Evolutionary conservation across 2,888 invertebrate species (phyloP), one percentile per base, ranked within the genome.

Genomic region (Nemoura dubitans): DNA sequence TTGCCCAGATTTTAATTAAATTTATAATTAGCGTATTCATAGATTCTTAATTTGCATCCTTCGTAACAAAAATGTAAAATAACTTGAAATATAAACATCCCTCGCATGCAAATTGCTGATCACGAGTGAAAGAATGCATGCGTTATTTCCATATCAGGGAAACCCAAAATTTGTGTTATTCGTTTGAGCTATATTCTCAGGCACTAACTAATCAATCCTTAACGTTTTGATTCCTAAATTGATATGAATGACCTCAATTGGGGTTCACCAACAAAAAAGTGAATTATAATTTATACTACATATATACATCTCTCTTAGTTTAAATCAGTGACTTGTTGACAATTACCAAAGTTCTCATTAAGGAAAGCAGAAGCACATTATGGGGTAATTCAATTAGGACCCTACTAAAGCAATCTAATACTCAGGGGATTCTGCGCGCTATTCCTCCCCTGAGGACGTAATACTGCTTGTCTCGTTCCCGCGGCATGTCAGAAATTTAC

Each of bases 271-370:
- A 59, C 36, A 59, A 59, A 59, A 21, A 59, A 59, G 59, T 59
- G 21, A 7, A 59, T 59, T 59, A 59, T 59, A 59, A 59, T 36
- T 36, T 59, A 59, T 21, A 21, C 3, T 59, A 21, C 21, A 10
- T 21, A 16, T 10, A 59, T 59, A 59, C 6, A 36, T 3, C 10
- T 6, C 36, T 6, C 59, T 36, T 36, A 21, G 59, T 59, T 59
- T 59, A 59, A 59, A 59, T 59, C 59, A 59, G 59, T 21, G 14
- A 83, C 36, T 83, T 83, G 36, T 42, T 42, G 83, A 83, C 83
- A 83, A 83, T 83, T 26, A 83, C 42, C 83, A 26, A 83, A 42
- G 83, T 83, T 83, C 83, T 42, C 83, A 42, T 83, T 83, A 83
- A 42, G 83, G 59, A 59, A 10, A 59, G 59, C 59, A 78, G 83